Evolutionary conservation across 2,888 invertebrate genomes (phyloP), one percentile per base, ranked within the genome.

Genomic region (Crocallis elinguaria): DNA sequence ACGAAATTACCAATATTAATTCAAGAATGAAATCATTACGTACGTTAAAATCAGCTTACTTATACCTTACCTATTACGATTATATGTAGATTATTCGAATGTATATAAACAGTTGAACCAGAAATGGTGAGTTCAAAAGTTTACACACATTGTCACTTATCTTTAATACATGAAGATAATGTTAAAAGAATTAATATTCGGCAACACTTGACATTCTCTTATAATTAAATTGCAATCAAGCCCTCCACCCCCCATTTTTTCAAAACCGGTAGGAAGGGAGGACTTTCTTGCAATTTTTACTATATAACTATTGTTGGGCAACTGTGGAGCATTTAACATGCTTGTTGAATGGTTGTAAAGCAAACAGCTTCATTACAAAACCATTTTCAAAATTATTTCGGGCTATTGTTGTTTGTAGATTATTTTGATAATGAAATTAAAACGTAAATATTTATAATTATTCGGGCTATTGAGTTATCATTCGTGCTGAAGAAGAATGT

Each of bases 171-270:
- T 80, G 86, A 83, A 83, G 88, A 86, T 88, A 84, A 84, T 89
- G 89, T 88, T 88, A 88, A 89, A 88, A 82, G 82, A 88, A 86
- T 84, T 83, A 78, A 79, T 89, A 88, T 89, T 89, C 89, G 80
- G 91, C 91, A 91, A 91, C 91, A 91, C 90, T 90, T 90, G 90
- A 90, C 89, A 90, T 89, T 88, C 88, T 69, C 69, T 75, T 79
- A 78, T 55, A 48, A n/a, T 62, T 59, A 55, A 62, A 77, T 76
- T 77, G 73, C 74, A 75, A 73, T 73, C 75, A 63, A 72, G 62
- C 53, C 60, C 60, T 55, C 66, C 9, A 6, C 53, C 60, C 60
- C 56, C 66, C 9, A 6, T 7, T 11, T 61, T 63, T 57, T 51
- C 48, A 56, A 23, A 49, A 53, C 30, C 17, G 21, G 19, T 43